A percentile compares a stretch with the other conserved stretches of the same genome.
phyloP scores from a whole-genome alignment of 2,888 invertebrate species.

The Heliothis peltigera region DNA sequence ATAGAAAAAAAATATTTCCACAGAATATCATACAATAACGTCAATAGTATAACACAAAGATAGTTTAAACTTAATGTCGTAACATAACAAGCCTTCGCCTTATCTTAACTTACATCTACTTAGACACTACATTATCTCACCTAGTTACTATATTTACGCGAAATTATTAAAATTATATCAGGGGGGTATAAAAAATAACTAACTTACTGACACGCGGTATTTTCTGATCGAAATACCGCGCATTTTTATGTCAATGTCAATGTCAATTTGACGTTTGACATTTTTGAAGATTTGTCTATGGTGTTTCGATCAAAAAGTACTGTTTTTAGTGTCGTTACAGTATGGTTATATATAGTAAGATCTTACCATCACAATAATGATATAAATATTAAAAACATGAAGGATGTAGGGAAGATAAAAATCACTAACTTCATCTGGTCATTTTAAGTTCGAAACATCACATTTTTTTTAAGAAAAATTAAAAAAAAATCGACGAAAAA shows the following conservation, averaged over 20 bases:
- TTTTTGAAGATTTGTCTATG: not conserved
- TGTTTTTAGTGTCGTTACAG: constrained; percentile 42
- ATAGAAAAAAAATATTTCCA: constrained; percentile 51
- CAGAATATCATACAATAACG: constrained; percentile 57
- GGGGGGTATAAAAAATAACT: constrained; percentile 63
- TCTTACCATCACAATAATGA: constrained; percentile 61
- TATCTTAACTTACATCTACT: constrained; percentile 51
- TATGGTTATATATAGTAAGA: constrained; percentile 56
- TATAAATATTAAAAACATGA: constrained; percentile 63
- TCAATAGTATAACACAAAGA: constrained; percentile 66
- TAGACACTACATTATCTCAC: constrained; percentile 54
- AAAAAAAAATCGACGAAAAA: constrained; percentile 23
- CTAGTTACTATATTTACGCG: constrained; percentile 55
- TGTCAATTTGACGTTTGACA: too few relatives aligned
- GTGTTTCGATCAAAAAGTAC: constrained; percentile 43
- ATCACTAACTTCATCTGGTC: constrained; percentile 65
- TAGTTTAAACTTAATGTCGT: constrained; percentile 59
- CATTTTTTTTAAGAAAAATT: constrained; percentile 48
- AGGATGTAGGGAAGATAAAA: constrained; percentile 62
- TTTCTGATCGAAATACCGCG: constrained; percentile 49
- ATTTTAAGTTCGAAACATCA: constrained; percentile 64
- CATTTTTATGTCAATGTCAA: not conserved
- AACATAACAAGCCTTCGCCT: constrained; percentile 61
- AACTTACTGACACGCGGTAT: constrained; percentile 43
- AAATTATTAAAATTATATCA: constrained; percentile 61